phyloP scores from a whole-genome alignment of 2,888 invertebrate genomes.

The Eupithecia abbreviata region DNA sequence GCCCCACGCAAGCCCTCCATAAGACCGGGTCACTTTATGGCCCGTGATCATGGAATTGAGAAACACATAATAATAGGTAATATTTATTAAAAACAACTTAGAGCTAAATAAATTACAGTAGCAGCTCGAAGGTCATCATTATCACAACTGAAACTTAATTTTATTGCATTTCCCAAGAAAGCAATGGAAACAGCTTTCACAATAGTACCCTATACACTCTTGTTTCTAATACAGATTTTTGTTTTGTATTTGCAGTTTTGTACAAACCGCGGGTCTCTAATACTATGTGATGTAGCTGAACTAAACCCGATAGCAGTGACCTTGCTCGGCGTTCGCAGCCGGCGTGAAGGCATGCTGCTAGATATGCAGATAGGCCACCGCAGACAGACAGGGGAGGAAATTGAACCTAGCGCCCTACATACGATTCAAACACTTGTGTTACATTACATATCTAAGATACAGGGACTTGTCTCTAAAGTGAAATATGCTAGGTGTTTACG shows the following conservation, averaged over 20 bases:
- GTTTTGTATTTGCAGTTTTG: background rate
- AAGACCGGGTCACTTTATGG: no score
- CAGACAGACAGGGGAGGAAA: constrained; percentile 10
- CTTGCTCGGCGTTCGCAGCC: background rate
- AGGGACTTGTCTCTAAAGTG: background rate
- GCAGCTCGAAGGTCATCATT: no score
- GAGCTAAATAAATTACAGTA: no score
- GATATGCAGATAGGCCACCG: constrained; percentile 8
- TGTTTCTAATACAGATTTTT: no score
- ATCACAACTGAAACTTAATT: no score
- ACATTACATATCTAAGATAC: background rate
- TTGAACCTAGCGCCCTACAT: background rate
- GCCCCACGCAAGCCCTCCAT: no score
- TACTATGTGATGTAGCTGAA: background rate
- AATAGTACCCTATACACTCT: no score
- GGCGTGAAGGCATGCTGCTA: background rate
- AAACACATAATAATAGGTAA: no score
- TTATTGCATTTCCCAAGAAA: no score
- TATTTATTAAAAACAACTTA: no score
- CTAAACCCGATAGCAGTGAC: background rate
- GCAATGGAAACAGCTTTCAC: no score
- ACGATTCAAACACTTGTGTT: background rate
- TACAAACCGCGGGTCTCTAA: background rate
- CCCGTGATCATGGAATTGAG: no score
- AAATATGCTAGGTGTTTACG: background rate